These are phyloP conservation scores for Vanessa atalanta DNA, from an alignment of 1,140 invertebrate species.

Conservation along the genomic window DNA sequence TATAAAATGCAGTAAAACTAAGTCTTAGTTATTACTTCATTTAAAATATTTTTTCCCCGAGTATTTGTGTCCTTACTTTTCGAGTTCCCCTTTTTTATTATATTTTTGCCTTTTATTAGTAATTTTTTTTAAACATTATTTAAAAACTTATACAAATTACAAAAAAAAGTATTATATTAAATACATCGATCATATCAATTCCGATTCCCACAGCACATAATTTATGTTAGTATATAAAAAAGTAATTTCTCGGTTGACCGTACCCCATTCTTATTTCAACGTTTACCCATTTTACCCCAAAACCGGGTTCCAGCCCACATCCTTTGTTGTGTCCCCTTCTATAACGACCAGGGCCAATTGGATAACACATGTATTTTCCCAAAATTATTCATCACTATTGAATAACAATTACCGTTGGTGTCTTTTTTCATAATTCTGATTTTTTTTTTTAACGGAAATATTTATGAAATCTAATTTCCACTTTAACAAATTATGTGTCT, in stretches of 20 bases:
- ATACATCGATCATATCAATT: neutral
- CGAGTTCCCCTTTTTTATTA: too few species aligned
- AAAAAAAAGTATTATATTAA: too few species aligned
- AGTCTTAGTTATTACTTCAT: too few species aligned
- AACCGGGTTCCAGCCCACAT: slow-evolving; percentile 46
- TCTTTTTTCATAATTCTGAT: neutral
- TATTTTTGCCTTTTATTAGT: too few species aligned
- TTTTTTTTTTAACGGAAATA: neutral
- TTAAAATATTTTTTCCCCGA: too few species aligned
- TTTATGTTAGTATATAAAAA: slow-evolving; percentile 28
- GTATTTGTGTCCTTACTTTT: too few species aligned
- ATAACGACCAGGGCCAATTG: slow-evolving; percentile 34
- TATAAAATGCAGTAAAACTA: too few species aligned
- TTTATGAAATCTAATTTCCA: too few species aligned
- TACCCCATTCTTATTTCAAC: slow-evolving; percentile 41
- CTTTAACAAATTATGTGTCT: too few species aligned
- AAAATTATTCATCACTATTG: neutral
- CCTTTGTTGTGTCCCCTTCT: slow-evolving; percentile 42
- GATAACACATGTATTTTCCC: slow-evolving; percentile 17
- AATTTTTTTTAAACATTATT: too few species aligned
- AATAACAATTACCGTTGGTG: neutral
- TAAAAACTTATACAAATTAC: too few species aligned
- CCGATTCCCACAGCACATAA: neutral
- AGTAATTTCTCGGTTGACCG: slow-evolving; percentile 51
- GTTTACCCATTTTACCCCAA: slow-evolving; percentile 52